Evolutionary conservation across 2,888 invertebrate genomes (phyloP).

Genomic region (Eremobia ochroleuca): DNA sequence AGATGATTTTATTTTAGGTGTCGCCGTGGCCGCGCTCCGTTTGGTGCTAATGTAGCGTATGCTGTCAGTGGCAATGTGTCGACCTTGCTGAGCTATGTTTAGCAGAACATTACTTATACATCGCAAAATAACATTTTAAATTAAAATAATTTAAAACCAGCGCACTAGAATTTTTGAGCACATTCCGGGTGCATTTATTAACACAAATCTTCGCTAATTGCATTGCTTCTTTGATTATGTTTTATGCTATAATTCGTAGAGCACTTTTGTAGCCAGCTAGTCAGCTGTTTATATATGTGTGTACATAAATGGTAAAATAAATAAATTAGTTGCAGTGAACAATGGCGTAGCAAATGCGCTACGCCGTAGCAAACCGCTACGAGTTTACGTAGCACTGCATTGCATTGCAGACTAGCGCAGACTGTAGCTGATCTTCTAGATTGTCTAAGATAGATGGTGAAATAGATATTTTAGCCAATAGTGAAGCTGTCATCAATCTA

Average conservation of each 20-base stretch:
- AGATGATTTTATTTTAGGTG: constrained; percentile 2
- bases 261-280: neutral
- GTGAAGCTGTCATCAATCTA: constrained; percentile 14
- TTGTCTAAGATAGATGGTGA: neutral
- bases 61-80: neutral
- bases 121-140: neutral
- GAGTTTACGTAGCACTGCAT: constrained; percentile 13
- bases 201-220: neutral
- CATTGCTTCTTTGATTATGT: too few species aligned
- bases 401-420: constrained; percentile 9
- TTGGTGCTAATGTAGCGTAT: neutral
- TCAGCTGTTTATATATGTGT: too few species aligned
- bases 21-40: constrained; percentile 14
- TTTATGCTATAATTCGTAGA: neutral
- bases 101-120: neutral
- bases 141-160: neutral
- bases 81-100: neutral
- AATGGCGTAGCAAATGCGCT: constrained; percentile 2
- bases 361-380: constrained; percentile 35
- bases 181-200: neutral
- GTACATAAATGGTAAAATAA: too few species aligned
- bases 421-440: neutral
- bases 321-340: neutral
- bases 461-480: constrained; percentile 1
- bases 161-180: neutral